Evolutionary conservation across 2,113 vertebrate genomes (phyloP), one percentile per base, ranked within the genome.

Genomic region (Pyxicephalus adspersus): DNA sequence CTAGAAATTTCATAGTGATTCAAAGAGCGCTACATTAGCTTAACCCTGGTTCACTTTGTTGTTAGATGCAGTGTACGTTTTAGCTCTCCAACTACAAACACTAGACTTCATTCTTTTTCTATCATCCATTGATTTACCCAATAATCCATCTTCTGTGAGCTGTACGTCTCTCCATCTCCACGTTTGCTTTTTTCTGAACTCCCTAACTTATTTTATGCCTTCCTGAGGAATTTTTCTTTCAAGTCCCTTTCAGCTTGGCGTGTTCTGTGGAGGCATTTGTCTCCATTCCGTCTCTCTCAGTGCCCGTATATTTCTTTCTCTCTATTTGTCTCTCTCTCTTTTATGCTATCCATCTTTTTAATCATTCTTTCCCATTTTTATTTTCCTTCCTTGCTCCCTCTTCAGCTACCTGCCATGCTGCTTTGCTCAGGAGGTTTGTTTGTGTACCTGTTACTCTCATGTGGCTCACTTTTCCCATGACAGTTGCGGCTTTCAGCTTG

Each of bases 221-320:
- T 77, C 64, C 28, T 34, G 38, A 77, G 64, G 50, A 77, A 66
- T 77, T 77, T 77, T 65, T 55, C 63, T 77, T 77, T 77, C 76
- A 77, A 77, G 64, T 77, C 28, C 28, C 66, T 77, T 67, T 57
- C 76, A 66, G 64, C 28, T 77, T 38, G 67, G 64, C 26, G 51
- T 77, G 64, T 66, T 54, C 26, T 77, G 65, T 64, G 28, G 3
- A 25, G 50, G 26, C 63, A 77, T 77, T 77, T 77, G 54, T 77
- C 76, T 77, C 52, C 64, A 57, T 77, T 66, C 50, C 29, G 60
- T 76, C 51, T 77, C 45, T 67, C 50, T 57, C 61, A 16, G 38
- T 65, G 60, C 75, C 60, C 60, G 8, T 64, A 64, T 77, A 51
- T 77, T 77, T 79, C 54, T 70, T 70, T 66, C 52, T 66, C 22